Percentiles rank a stretch among this genome's conserved stretches.
Evolutionary conservation across 2,888 invertebrate genomes (phyloP).

Genomic region (Chelonus formosanus): DNA sequence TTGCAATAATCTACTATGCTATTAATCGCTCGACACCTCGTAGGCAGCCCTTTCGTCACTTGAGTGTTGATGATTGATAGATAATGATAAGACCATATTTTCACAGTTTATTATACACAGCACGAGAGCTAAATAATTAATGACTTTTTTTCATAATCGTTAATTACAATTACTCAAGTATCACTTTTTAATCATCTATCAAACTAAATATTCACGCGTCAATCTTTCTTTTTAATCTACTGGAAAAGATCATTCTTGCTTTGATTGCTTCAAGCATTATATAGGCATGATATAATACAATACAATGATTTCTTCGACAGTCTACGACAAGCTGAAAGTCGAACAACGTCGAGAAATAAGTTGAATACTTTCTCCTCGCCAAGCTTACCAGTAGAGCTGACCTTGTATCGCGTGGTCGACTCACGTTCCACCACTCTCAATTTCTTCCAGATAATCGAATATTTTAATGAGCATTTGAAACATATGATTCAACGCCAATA

Average conservation of each 20-base stretch:
- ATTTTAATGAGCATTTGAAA: constrained; percentile 31
- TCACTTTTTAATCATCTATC: too few species aligned
- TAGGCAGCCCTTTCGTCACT: constrained; percentile 15
- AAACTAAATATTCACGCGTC: too few species aligned
- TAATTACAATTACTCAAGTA: too few species aligned
- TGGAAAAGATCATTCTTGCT: background rate
- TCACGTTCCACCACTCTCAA: constrained; percentile 50
- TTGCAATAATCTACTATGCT: constrained; percentile 8
- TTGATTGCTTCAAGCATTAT: background rate
- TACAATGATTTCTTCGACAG: constrained; percentile 1
- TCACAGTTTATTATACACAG: too few species aligned
- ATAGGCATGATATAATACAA: constrained; percentile 13
- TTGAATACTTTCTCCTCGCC: constrained; percentile 53
- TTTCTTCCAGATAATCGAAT: constrained; percentile 52
- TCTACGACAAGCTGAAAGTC: constrained; percentile 9
- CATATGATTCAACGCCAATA: too few species aligned
- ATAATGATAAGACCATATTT: too few species aligned
- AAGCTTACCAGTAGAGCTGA: constrained; percentile 42
- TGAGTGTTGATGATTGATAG: too few species aligned
- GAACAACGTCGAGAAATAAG: constrained; percentile 42
- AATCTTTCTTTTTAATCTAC: too few species aligned
- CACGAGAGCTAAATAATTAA: too few species aligned
- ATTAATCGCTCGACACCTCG: constrained; percentile 16
- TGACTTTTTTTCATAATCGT: too few species aligned
- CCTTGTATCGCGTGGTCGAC: constrained; percentile 49